Evolutionary conservation across 2,113 vertebrate genomes (phyloP), one percentile per base, ranked within the genome.

Genomic region (Xyliphius kryptos): DNA sequence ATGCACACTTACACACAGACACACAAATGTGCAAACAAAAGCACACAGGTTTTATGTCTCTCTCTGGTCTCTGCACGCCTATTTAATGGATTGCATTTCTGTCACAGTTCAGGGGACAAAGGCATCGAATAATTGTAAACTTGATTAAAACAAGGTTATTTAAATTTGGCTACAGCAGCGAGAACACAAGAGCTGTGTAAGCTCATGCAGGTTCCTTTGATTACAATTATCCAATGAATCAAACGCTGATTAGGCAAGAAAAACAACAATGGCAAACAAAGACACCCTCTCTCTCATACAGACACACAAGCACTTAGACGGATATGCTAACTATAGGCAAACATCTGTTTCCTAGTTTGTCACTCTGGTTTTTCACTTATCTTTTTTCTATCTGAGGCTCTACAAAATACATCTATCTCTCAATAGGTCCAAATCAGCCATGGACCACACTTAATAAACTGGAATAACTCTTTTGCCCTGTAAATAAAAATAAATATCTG

Each of bases 101-200:
- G 63, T 64, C 66, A 61, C 71, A 62, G 36, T 56, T 74, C 64
- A 64, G 20, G 50, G 64, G 50, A 22, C 19, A 53, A 63, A 62
- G 46, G 66, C 53, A 46, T 37, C 5, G 44, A 51, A 68, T 55
- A 66, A 74, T 69, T 67, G 43, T 61, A 58, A 66, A 72, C 57
- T 58, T 70, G 64, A 78, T 69, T 68, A 66, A 58, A 49, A 68
- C 69, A 74, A 26, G 51, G 40, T 37, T 67, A 72, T 71, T 71
- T 61, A 72, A 76, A 74, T n/a, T 68, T 49, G 50, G 53, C 5
- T n/a, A 55, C 60, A 32, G 67, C 62, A 63, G 68, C 1, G 46
- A 61, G 16, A 22, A 9, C 48, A n/a, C n/a, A n/a, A n/a, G n/a
- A n/a, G n/a, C n/a, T n/a, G 38, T 36, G 52, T 32, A 60, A 59